Base-by-base conservation (phyloP, 2,888 invertebrate species). In the Nysson spinosus region DNA sequence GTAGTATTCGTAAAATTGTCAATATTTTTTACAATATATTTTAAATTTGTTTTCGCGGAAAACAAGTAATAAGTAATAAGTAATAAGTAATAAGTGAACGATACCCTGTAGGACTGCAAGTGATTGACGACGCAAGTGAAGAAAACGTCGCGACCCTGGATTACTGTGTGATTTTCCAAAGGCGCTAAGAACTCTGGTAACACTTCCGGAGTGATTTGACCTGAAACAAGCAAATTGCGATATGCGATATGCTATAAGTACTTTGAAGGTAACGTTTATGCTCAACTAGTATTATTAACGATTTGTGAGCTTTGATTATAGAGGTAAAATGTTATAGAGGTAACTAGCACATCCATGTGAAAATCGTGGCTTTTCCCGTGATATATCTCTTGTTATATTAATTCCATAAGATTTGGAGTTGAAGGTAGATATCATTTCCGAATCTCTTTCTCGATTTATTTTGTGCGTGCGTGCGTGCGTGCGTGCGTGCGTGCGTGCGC, bases 61-160 rank as follows among this genome's bases (percentile, higher is more conserved):
- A 24, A 9, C 9, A 24, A 24, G 24, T 5, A n/a, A n/a, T 30
- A 30, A 9, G 4, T 11, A 11, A 30, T 6, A 6, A 11, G 30
- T 2, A 11, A 6, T n/a, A 4, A 11, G 6, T 30, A 11, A 11
- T 9, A 30, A 30, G 1, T 51, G 1, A 26, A 26, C 32, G 12
- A 5, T 89, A 96, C 96, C 92, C 94, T 93, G 88, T 95, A 96
- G 80, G 92, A 90, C 69, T 94, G 94, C 72, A 96, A 91, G 88
- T 96, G 94, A 88, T 96, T 95, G 83, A 96, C 96, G 75, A 95
- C 93, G 85, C 96, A 96, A 42, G 96, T 96, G 88, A 96, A 96
- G 85, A 92, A 93, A 49, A 96, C 93, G 86, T 96, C 96, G 46
- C 96, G 90, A 49, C 96, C 96, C 87, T 95, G 95, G 44, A 94